Evolutionary conservation across 2,888 invertebrate genomes (phyloP).

Genomic region (Lapara coniferarum): DNA sequence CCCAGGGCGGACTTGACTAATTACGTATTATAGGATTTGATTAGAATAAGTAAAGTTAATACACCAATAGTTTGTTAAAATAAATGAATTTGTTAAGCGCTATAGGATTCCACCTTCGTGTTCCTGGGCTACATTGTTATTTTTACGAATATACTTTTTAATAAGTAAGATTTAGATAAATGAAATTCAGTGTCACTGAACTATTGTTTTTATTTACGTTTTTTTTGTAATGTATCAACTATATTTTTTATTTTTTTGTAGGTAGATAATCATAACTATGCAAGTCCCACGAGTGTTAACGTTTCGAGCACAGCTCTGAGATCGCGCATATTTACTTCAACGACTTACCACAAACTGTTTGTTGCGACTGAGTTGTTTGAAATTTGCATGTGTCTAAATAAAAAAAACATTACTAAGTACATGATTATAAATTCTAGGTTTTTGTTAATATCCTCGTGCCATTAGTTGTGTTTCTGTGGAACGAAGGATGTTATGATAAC

Average conservation of each 20-base stretch:
- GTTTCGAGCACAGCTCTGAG: conserved; percentile 50
- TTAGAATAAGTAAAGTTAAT: conserved; percentile 76
- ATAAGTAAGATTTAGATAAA: conserved; percentile 59
- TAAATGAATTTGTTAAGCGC: conserved; percentile 70
- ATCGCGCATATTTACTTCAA: conserved; percentile 55
- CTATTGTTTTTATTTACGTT: conserved; percentile 70
- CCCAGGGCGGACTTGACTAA: conserved; percentile 53
- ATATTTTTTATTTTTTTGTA: conserved; percentile 72
- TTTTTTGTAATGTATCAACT: conserved; percentile 72
- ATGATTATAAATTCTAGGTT: background rate
- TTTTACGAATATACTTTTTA: conserved; percentile 49
- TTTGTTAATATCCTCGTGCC: conserved; percentile 19
- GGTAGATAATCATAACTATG: conserved; percentile 54
- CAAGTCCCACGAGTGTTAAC: conserved; percentile 41
- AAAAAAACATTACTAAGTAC: conserved; percentile 9
- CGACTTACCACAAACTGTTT: conserved; percentile 49
- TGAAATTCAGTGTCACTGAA: conserved; percentile 67
- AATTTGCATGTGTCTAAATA: conserved; percentile 7
- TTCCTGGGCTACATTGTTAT: conserved; percentile 56
- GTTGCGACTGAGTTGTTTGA: background rate
- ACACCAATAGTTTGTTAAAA: conserved; percentile 74
- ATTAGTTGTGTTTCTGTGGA: conserved; percentile 15
- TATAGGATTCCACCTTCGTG: conserved; percentile 70
- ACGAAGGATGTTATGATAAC: background rate
- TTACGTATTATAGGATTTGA: conserved; percentile 74